These are phyloP conservation scores for Babylonia areolata DNA, from an alignment of 1,140 invertebrate species.

Conservation along the genomic window DNA sequence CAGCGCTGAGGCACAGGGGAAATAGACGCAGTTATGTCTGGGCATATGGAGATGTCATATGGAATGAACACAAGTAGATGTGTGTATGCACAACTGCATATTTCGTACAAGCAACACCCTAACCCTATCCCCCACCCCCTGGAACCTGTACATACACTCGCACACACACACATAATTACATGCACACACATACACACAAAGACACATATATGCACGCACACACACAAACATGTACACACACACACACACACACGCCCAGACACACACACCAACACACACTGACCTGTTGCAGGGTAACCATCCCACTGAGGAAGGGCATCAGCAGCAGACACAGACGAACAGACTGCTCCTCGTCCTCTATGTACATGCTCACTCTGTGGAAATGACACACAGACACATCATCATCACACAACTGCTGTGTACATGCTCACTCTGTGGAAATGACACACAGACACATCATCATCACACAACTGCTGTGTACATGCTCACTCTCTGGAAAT, in stretches of 20 bases:
- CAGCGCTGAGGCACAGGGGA: no score
- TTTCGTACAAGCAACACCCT: background rate
- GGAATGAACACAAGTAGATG: background rate
- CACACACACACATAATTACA: background rate
- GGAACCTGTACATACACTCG: background rate
- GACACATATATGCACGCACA: background rate
- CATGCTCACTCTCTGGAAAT: no score
- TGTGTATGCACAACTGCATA: background rate
- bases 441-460: no score
- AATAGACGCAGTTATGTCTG: no score
- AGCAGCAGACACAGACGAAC: constrained; percentile 83
- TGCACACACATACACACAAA: background rate
- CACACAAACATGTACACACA: background rate
- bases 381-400: background rate
- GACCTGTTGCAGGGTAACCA: constrained; percentile 51
- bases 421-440: no score
- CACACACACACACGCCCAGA: background rate
- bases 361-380: constrained; percentile 70
- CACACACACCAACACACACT: background rate
- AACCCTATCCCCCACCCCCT: no score
- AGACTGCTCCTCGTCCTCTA: constrained; percentile 75
- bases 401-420: background rate
- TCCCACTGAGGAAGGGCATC: constrained; percentile 82
- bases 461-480: no score
- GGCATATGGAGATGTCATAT: no score